Conservation (phyloP, 37 sponge, comb jelly and placozoan genomes). For the Mnemiopsis leidyi region DNA sequence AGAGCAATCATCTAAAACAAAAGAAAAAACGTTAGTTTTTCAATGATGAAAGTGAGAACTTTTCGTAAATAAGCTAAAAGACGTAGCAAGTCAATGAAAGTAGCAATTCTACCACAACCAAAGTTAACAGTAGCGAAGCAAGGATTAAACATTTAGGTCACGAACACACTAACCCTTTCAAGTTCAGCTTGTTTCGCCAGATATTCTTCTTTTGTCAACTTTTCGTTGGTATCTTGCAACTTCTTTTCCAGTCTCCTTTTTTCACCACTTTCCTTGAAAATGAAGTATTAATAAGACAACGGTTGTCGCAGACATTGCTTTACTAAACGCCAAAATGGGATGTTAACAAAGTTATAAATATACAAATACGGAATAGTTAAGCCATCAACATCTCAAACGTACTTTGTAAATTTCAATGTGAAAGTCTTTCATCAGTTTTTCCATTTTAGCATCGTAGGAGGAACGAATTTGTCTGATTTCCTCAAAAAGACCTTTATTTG, state of each 20-base stretch:
- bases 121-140: not conserved
- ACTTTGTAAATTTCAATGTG: constrained; percentile 48
- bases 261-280: constrained; percentile 39
- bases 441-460: constrained; percentile 38
- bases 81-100: no score
- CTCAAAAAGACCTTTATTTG: constrained; percentile 43
- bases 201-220: constrained; percentile 40
- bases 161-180: not conserved
- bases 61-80: no score
- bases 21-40: not conserved
- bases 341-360: no score
- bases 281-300: not conserved
- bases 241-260: constrained; percentile 9
- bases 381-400: no score
- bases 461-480: constrained; percentile 42
- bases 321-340: no score
- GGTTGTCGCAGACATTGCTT: no score
- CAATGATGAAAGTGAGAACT: no score
- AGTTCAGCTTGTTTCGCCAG: constrained; percentile 7
- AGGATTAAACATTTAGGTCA: not conserved
- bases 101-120: no score
- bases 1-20: not conserved
- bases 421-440: constrained; percentile 53
- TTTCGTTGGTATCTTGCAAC: constrained; percentile 10
- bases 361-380: no score